phyloP scores from a whole-genome alignment of 53 echinoderm and acorn worm species.

The Stichopus horrens region DNA sequence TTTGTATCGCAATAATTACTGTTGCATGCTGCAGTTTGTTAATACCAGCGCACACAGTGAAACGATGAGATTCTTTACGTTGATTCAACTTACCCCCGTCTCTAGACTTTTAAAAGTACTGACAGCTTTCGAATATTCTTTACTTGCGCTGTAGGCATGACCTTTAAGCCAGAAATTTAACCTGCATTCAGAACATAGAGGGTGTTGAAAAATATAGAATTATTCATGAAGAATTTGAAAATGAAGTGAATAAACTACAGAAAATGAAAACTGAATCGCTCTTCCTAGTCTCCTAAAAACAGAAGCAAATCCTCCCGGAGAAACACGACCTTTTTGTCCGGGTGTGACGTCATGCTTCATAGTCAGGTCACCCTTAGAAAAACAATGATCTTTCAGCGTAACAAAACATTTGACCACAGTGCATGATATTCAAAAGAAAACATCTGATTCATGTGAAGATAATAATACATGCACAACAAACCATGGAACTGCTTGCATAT shows the following conservation, averaged over 20 bases:
- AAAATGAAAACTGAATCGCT: background rate
- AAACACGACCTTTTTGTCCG: no score
- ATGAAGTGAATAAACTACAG: background rate
- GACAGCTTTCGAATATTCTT: constrained; percentile 93
- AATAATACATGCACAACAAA: no score
- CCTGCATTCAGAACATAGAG: constrained; percentile 53
- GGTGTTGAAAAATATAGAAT: no score
- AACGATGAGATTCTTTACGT: background rate
- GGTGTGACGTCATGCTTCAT: no score
- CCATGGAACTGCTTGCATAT: no score
- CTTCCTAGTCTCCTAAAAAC: background rate
- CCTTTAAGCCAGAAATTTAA: constrained; percentile 94
- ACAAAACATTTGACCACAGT: no score
- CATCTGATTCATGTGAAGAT: no score
- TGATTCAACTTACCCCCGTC: constrained; percentile 63
- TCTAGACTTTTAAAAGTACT: constrained; percentile 86
- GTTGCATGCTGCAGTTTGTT: no score
- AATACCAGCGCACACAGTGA: background rate
- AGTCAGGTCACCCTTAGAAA: no score
- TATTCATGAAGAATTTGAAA: background rate
- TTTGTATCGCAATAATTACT: background rate
- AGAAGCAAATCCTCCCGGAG: no score
- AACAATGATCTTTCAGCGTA: no score
- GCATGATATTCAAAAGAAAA: no score
- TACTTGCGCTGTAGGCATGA: constrained; percentile 83